Evolutionary conservation across 2,888 invertebrate species (phyloP), one percentile per base, ranked within the genome.

Genomic region (Pocota personata): DNA sequence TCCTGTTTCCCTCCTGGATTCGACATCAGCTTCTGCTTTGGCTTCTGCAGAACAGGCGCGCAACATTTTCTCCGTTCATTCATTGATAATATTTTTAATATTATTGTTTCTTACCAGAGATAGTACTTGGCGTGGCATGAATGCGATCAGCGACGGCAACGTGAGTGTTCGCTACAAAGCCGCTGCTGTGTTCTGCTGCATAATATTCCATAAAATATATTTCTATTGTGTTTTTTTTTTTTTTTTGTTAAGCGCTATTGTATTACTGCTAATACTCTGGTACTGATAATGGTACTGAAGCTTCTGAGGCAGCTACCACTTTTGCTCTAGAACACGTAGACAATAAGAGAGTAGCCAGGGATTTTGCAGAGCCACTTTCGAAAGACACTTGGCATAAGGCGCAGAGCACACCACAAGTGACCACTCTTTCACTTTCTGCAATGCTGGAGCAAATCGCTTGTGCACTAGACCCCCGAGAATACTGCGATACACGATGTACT

Each of bases 141-240:
- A 46, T 35, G 46, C 52, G 52, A 43, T 64, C 43, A 43, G 32
- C 48, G 32, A 80, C 19, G 57, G 43, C 58, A 67, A 52, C 52
- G 60, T 73, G 46, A 72, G 21, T 32, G 57, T 30, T 48, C 62
- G 43, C 55, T 24, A 6, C 40, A 24, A 19, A 3, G 57, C 27
- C 27, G 14, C 37, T 37, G 37, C 32, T n/a, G 21, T 37, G 35
- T 58, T 21, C 48, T 50, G 79, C 67, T 75, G 76, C 57, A 82
- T 82, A 76, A 82, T 73, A 48, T 71, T 82, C 48, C 64, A 76
- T 75, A 75, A 69, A 69, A 82, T 82, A 82, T 82, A 69, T 69
- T 80, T 82, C 82, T 82, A 82, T 82, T 82, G 82, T 82, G 62
- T 67, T 32, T 19, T 10, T 37, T 48, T 67, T n/a, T n/a, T 71